Base-by-base conservation (phyloP, 2,888 invertebrate species). In the Drosophila ustulata region DNA sequence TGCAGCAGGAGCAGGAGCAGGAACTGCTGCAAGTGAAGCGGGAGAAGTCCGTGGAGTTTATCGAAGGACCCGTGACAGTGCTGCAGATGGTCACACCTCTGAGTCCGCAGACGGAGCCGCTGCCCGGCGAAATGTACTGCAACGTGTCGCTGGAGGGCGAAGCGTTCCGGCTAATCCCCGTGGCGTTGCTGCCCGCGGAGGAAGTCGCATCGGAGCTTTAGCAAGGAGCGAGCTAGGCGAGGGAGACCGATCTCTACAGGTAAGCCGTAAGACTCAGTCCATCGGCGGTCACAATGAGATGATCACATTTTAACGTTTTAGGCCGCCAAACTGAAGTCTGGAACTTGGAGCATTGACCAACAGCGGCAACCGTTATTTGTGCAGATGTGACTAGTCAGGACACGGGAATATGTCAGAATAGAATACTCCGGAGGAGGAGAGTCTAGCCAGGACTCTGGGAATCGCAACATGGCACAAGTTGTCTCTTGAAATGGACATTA, bases 91-190 rank as follows among this genome's bases (percentile, higher is more conserved):
- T 74, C 3, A 75, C 62, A 7, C 75, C 75, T 0, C 26, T 66
- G 1, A 59, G 23, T 5, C 11, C 65, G 6, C 37, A 74, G 8
- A 53, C 50, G 1, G 57, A 58, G 4, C 52, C 47, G 9, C 3
- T 23, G n/a, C 49, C 64, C 0, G 78, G 78, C 0, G 69, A 78
- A 7, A 2, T 47, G n/a, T 66, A 59, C 39, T 69, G 62, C 13
- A 52, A 59, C 23, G 41, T 59, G 0, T 23, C 78, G 0, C 25
- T 78, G 3, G 78, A 76, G 8, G 76, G 76, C 1, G 76, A 76
- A 66, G 76, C 70, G 0, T 76, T 78, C 28, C 69, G 76, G 0
- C 23, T 76, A 3, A 74, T 76, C 11, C 79, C 76, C 0, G 76
- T 76, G 1, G 75, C 43, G 1, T 25, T 75, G 28, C 32, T 75